Evolutionary conservation across 1,140 invertebrate species (phyloP).

Genomic region (Eriocheir sinensis): DNA sequence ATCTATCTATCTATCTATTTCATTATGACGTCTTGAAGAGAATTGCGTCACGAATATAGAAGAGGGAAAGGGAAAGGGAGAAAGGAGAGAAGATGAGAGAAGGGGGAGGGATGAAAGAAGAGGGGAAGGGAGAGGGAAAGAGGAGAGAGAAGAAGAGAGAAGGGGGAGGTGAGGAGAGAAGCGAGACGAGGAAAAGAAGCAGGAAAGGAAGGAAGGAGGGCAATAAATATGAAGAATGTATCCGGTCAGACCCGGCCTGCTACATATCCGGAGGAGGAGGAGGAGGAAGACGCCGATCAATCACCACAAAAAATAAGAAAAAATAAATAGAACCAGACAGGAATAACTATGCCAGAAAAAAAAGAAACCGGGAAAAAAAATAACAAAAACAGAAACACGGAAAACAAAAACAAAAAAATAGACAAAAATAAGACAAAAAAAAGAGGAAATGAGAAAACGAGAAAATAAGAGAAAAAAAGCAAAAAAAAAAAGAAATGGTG

Average conservation of each 20-base stretch:
- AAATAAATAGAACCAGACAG: no score
- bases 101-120: background rate
- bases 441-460: no score
- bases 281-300: background rate
- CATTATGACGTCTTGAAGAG: background rate
- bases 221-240: constrained; percentile 17
- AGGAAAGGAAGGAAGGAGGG: background rate
- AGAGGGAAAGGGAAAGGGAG: background rate
- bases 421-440: no score
- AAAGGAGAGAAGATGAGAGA: background rate
- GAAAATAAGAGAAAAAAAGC: no score
- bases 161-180: background rate
- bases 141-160: background rate
- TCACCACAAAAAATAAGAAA: no score
- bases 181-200: background rate
- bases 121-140: background rate
- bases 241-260: background rate
- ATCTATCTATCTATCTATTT: background rate
- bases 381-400: no score
- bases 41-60: background rate
- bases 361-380: no score
- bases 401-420: no score
- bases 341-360: no score
- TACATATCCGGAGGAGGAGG: background rate
- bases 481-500: no score